Percentiles rank a stretch among this genome's conserved stretches.
Conservation (phyloP, 2,888 invertebrate genomes). For the Epirrita christyi region DNA sequence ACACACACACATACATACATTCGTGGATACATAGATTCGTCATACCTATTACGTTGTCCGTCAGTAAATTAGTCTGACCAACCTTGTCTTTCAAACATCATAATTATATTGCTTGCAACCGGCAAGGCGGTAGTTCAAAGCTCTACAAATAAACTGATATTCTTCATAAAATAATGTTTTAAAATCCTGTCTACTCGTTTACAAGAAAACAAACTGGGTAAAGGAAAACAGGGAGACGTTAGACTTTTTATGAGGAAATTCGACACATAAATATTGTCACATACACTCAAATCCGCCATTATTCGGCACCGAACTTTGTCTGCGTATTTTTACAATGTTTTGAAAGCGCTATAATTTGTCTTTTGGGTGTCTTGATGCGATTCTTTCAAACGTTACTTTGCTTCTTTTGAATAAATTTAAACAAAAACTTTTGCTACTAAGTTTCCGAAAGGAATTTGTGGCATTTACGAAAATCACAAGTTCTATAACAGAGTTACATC, state of each 20-base stretch:
- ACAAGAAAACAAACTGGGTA: slow-evolving; percentile 51
- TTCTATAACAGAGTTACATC: too few relatives aligned
- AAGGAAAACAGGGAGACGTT: slow-evolving; percentile 57
- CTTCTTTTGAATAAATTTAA: slow-evolving; percentile 37
- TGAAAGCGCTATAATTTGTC: slow-evolving; percentile 64
- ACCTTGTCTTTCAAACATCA: too few relatives aligned
- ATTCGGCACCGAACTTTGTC: slow-evolving; percentile 71
- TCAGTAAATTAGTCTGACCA: too few relatives aligned
- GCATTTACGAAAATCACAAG: too few relatives aligned
- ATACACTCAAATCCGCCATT: slow-evolving; percentile 73
- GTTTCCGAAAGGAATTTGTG: background rate
- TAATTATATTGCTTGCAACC: too few relatives aligned
- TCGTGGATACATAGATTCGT: too few relatives aligned
- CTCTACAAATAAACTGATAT: too few relatives aligned
- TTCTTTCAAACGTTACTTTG: slow-evolving; percentile 42
- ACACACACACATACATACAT: too few relatives aligned
- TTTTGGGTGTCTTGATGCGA: slow-evolving; percentile 47
- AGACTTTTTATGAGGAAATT: slow-evolving; percentile 73
- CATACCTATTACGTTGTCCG: too few relatives aligned
- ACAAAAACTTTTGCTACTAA: slow-evolving; percentile 5
- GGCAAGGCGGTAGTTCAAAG: too few relatives aligned
- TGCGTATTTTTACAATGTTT: slow-evolving; percentile 71
- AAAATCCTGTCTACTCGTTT: slow-evolving; percentile 61
- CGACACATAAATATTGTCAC: slow-evolving; percentile 77
- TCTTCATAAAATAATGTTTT: slow-evolving; percentile 51